Evolutionary conservation across 2,888 invertebrate genomes (phyloP).

Genomic region (Sericinus montela): DNA sequence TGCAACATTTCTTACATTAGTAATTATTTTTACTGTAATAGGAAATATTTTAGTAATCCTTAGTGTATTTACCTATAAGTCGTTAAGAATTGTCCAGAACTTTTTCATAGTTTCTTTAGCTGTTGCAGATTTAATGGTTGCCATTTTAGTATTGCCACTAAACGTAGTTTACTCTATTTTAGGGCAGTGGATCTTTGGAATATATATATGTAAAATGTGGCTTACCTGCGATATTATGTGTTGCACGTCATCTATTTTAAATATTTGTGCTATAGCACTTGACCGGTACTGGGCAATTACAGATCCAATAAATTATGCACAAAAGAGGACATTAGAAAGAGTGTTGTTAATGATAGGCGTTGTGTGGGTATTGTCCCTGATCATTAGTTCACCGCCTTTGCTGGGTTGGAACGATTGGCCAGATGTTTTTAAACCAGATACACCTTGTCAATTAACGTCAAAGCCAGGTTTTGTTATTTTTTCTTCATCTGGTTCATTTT

Average conservation of each 20-base stretch:
- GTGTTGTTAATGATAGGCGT: slow-evolving; percentile 92
- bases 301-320: slow-evolving; percentile 96
- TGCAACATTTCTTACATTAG: slow-evolving; percentile 88
- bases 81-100: slow-evolving; percentile 95
- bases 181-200: slow-evolving; percentile 96
- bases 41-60: slow-evolving; percentile 96
- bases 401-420: slow-evolving; percentile 98
- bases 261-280: slow-evolving; percentile 95
- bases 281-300: slow-evolving; percentile 98
- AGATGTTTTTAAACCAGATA: slow-evolving; percentile 86
- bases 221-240: slow-evolving; percentile 96
- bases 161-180: slow-evolving; percentile 95
- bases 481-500: slow-evolving; percentile 96
- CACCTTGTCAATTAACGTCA: slow-evolving; percentile 91
- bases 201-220: slow-evolving; percentile 96
- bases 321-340: slow-evolving; percentile 91
- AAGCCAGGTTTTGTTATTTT: slow-evolving; percentile 95
- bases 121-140: slow-evolving; percentile 95
- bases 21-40: slow-evolving; percentile 92
- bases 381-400: slow-evolving; percentile 94
- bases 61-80: slow-evolving; percentile 97
- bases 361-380: slow-evolving; percentile 91
- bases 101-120: slow-evolving; percentile 97
- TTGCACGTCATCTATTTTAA: slow-evolving; percentile 96
- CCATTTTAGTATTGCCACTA: slow-evolving; percentile 93